Base-by-base conservation (phyloP, 2,888 invertebrate genomes). In the Epinotia brunnichana region DNA sequence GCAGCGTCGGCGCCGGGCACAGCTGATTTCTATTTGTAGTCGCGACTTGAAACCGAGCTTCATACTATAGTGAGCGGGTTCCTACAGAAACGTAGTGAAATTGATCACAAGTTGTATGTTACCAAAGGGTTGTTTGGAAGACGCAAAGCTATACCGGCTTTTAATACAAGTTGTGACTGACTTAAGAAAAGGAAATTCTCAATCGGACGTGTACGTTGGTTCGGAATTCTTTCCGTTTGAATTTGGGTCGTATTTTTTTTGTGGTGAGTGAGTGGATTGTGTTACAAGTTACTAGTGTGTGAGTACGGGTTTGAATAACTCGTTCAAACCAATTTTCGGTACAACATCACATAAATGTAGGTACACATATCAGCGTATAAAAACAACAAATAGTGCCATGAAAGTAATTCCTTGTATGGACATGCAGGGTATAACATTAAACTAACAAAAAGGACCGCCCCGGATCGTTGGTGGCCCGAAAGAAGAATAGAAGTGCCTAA, bases 21-120 rank as follows among this genome's bases (percentile, higher is more conserved):
- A 63, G 62, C 62, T 63, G 62, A 63, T 29, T 51, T 63, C 62
- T 63, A 63, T 63, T 63, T 63, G 29, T 63, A 51, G 11, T 21
- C 44, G 7, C 21, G 9, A 7, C 19, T 59, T 13, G 24, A 15
- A 21, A 7, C 19, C 2, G 11, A 19, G n/a, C 15, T n/a, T 48
- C 29, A n/a, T 21, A 2, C 29, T 57, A n/a, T 39, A 39, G 1
- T 59, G 15, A 19, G 3, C 7, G 24, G 35, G 29, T n/a, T 57
- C 57, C 17, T 9, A n/a, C 5, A 1, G 59, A 35, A 9, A 15
- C 19, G 9, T 51, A 17, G 44, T 62, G 44, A 5, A 51, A 24
- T 17, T 3, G 10, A 39, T 24, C 15, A 24, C 9, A 54, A 9
- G 9, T 53, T 15, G 11, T 53, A 3, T 41, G n/a, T 48, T 44